Conservation (phyloP, 92 coral and sea anemone genomes). For the Isaurus tuberculatus region DNA sequence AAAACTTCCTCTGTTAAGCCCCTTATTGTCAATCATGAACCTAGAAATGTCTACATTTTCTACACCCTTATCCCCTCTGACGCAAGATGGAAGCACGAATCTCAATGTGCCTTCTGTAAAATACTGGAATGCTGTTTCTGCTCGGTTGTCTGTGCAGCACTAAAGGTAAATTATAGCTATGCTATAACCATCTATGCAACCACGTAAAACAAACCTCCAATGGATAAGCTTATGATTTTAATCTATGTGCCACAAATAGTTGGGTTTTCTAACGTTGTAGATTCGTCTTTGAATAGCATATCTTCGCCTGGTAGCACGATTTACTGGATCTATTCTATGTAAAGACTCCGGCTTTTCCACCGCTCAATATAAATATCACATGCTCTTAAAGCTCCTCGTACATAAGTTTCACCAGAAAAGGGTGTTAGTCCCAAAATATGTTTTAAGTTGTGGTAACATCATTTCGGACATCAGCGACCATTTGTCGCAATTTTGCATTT, state of each 20-base stretch:
- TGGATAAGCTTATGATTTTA: constrained; percentile 37
- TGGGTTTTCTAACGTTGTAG: constrained; percentile 39
- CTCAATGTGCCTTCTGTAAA: constrained; percentile 13
- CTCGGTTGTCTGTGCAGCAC: constrained; percentile 20
- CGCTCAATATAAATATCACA: constrained; percentile 47
- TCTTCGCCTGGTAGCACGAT: constrained; percentile 49
- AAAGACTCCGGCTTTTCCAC: constrained; percentile 46
- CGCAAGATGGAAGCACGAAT: constrained; percentile 27
- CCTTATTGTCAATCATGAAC: constrained; percentile 46
- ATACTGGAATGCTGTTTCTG: constrained; percentile 24
- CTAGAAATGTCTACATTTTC: constrained; percentile 51
- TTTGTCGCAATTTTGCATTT: constrained; percentile 46
- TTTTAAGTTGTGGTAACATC: constrained; percentile 30
- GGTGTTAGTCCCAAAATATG: constrained; percentile 50
- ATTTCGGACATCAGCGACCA: constrained; percentile 48
- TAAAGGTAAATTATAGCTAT: constrained; percentile 23
- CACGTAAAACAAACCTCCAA: constrained; percentile 47
- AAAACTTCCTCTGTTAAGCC: constrained; percentile 53
- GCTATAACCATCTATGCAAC: constrained; percentile 45
- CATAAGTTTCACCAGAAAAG: constrained; percentile 60
- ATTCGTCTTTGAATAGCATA: constrained; percentile 43
- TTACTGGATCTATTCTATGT: constrained; percentile 50
- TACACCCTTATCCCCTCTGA: constrained; percentile 42
- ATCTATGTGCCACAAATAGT: constrained; percentile 38
- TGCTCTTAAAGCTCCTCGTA: constrained; percentile 50